Evolutionary conservation across 92 coral and sea anemone species (phyloP), one percentile per base, ranked within the genome.

Genomic region (Epizoanthus scotinus): DNA sequence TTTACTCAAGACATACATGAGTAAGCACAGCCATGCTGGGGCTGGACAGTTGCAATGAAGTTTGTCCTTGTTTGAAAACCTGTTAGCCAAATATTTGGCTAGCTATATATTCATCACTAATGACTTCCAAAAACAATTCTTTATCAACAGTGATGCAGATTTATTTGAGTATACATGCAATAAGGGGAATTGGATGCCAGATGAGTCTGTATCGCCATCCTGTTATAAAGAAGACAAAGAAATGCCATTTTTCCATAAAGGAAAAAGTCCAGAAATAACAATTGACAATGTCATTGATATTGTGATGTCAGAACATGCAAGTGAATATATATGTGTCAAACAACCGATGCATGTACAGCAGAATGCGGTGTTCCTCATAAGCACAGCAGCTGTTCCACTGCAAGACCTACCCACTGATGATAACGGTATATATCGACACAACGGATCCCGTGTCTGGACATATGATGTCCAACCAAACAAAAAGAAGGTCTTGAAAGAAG

Each of bases 221-320:
- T 82, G 82, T 78, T 87, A 78, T 79, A 87, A 77, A 70, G 63
- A 73, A 58, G 81, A 87, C 56, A 28, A 55, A 54, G 47, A 63
- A 83, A 71, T 81, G 68, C 85, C 87, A 68, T 83, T 78, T 71
- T 87, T 67, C 81, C 73, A 42, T 75, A 84, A 71, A 87, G 87
- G 91, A 34, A 78, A 79, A 22, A 58, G 22, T 56, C 71, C 87
- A 44, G 87, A 87, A 44, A 87, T 87, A 21, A 77, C 87, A 64
- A 68, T 85, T n/a, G 82, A 85, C 27, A 71, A 85, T 47, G 70
- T 63, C 79, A 80, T 85, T 25, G 74, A 70, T 80, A 85, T 85
- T 79, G 62, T 85, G 59, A 57, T 78, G 67, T 68, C 71, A 56
- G 89, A 85, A 53, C 89, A 85, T 59, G 24, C 80, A 44, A 55